These are phyloP conservation scores for Choristoneura rosaceana DNA, from an alignment of 2,888 invertebrate species.

Conservation along the genomic window DNA sequence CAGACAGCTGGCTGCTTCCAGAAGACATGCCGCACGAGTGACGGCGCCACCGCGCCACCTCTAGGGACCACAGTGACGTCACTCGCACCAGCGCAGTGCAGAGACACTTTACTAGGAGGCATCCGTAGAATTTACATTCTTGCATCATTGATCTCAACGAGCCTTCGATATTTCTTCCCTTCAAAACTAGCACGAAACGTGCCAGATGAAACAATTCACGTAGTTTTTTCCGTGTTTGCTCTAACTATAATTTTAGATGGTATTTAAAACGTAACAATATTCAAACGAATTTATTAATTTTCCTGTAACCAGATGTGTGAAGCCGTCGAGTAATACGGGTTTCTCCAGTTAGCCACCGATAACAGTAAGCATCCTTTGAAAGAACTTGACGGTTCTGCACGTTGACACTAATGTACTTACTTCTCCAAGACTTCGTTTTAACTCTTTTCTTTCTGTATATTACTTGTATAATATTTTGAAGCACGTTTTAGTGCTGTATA, in stretches of 20 bases:
- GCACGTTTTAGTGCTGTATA: constrained; percentile 56
- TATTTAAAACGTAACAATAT: constrained; percentile 33
- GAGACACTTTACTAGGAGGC: constrained; percentile 34
- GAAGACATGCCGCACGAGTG: constrained; percentile 79
- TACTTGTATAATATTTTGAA: constrained; percentile 40
- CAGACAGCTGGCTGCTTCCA: constrained; percentile 84
- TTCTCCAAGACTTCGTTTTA: constrained; percentile 20
- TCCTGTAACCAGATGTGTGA: constrained; percentile 1
- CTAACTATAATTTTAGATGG: constrained; percentile 33
- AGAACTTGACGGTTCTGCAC: constrained; percentile 18
- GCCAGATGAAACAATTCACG: constrained; percentile 33
- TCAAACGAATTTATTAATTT: constrained; percentile 11
- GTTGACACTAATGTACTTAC: constrained; percentile 26
- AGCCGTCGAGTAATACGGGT: neutral
- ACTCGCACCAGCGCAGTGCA: constrained; percentile 8
- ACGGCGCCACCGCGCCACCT: constrained; percentile 47
- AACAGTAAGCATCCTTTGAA: neutral
- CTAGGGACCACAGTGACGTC: constrained; percentile 35
- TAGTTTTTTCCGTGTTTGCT: constrained; percentile 37
- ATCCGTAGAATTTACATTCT: constrained; percentile 43
- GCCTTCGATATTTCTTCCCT: constrained; percentile 47
- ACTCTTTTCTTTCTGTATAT: constrained; percentile 19
- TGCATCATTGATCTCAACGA: constrained; percentile 59
- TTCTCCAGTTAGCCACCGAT: neutral
- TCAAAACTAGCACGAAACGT: constrained; percentile 33